phyloP scores from a whole-genome alignment of 2,797 vertebrate genomes.

The Karalla daura region DNA sequence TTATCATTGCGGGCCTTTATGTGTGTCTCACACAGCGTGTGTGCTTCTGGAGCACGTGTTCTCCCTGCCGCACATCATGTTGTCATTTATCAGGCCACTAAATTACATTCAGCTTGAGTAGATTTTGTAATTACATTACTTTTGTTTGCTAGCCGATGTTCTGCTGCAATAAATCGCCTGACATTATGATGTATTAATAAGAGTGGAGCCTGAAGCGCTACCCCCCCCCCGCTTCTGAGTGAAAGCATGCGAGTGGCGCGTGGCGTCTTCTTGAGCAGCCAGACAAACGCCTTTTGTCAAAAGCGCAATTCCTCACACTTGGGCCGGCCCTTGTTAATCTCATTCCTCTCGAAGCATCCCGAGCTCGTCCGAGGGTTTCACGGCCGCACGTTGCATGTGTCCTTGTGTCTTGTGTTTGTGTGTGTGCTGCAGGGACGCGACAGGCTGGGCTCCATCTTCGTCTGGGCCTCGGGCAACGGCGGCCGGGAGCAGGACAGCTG shows the following conservation, averaged over 20 bases:
- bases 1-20: background rate
- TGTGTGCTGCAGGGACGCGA: constrained; percentile 86
- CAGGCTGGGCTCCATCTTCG: constrained; percentile 95
- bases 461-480: constrained; percentile 97
- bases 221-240: constrained; percentile 37
- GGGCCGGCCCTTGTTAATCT: constrained; percentile 11
- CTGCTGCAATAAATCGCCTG: constrained; percentile 42
- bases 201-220: constrained; percentile 44
- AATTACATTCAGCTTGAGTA: constrained; percentile 51
- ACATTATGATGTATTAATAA: constrained; percentile 67
- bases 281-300: constrained; percentile 49
- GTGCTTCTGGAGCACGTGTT: constrained; percentile 20
- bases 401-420: constrained; percentile 8
- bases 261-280: constrained; percentile 35
- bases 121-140: constrained; percentile 65
- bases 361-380: no score
- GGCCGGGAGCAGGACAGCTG: constrained; percentile 96
- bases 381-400: no score
- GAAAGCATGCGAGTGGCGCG: constrained; percentile 39
- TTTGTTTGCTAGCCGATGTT: constrained; percentile 57
- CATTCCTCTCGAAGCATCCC: constrained; percentile 1
- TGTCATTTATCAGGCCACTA: constrained; percentile 48
- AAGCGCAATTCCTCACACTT: constrained; percentile 43
- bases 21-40: constrained; percentile 1
- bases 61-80: constrained; percentile 29